Percentiles rank a stretch among this genome's conserved stretches.
These are phyloP conservation scores for Trimorus sp. DNA, from an alignment of 2,888 invertebrate genomes.

Conservation along the genomic window DNA sequence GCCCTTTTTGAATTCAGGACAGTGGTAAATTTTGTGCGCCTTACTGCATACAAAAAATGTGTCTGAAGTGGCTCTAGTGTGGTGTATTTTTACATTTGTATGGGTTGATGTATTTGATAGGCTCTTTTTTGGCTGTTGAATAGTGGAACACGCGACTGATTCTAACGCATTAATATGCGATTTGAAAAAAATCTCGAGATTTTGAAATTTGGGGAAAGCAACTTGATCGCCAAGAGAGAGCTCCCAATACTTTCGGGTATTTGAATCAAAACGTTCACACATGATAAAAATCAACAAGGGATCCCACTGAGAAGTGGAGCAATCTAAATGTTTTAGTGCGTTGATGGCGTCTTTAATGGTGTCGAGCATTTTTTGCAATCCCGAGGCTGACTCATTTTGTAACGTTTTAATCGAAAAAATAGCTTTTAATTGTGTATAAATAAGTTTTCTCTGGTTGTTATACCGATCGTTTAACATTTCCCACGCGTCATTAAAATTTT, in stretches of 20 bases:
- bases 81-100: no score
- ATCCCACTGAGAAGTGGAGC: not conserved
- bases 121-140: no score
- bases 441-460: not conserved
- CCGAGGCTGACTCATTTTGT: constrained; percentile 3
- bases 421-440: not conserved
- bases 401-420: no score
- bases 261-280: not conserved
- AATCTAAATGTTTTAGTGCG: not conserved
- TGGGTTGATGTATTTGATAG: no score
- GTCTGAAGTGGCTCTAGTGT: no score
- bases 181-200: not conserved
- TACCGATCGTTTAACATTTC: not conserved
- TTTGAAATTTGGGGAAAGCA: not conserved
- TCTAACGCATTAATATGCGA: not conserved
- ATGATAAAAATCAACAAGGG: constrained; percentile 11
- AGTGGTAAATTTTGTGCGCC: no score
- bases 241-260: not conserved
- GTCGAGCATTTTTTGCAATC: not conserved
- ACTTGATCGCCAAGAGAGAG: not conserved
- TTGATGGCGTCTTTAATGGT: not conserved
- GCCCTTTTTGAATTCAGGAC: no score
- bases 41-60: no score
- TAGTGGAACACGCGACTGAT: not conserved
- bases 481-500: constrained; percentile 8